Percentiles rank a stretch among this genome's conserved stretches.
Evolutionary conservation across 2,888 invertebrate species (phyloP).

Genomic region (Cerastis rubricosa): DNA sequence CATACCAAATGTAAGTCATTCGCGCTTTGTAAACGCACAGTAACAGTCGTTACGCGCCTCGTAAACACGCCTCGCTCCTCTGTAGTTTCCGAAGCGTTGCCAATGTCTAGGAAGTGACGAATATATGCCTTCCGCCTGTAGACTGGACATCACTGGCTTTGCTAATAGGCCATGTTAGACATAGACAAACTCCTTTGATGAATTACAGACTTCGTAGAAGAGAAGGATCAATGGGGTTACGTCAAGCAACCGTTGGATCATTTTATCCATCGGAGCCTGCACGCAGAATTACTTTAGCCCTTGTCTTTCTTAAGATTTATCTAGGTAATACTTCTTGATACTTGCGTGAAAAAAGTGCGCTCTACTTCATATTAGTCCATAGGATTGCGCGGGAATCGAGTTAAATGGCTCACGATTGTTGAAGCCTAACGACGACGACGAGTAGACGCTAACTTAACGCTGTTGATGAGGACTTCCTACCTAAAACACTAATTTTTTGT

Average conservation of each 20-base stretch:
- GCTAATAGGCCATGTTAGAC: slow-evolving; percentile 19
- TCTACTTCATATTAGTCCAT: not conserved
- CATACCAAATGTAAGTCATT: slow-evolving; percentile 37
- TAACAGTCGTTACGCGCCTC: slow-evolving; percentile 45
- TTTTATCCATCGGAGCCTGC: not conserved
- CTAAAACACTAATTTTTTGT: not conserved
- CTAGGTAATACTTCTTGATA: not conserved
- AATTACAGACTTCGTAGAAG: not conserved
- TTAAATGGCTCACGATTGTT: not conserved
- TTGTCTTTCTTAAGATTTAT: not conserved
- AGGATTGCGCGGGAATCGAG: not conserved
- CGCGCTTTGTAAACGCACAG: slow-evolving; percentile 37
- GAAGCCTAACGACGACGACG: not conserved
- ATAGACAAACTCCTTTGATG: slow-evolving; percentile 30
- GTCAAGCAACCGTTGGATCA: not conserved
- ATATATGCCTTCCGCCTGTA: slow-evolving; percentile 36
- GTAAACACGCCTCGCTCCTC: slow-evolving; percentile 38
- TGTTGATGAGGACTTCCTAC: not conserved
- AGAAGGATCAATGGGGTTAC: not conserved
- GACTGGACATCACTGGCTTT: slow-evolving; percentile 19
- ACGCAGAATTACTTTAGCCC: not conserved
- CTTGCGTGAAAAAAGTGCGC: not conserved
- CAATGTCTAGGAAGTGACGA: slow-evolving; percentile 50
- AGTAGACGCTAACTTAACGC: not conserved
- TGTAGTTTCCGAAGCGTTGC: slow-evolving; percentile 48